Percentiles rank a stretch among this genome's conserved stretches.
phyloP scores from a whole-genome alignment of 2,888 invertebrate species.

The Drosophila stalkeri region DNA sequence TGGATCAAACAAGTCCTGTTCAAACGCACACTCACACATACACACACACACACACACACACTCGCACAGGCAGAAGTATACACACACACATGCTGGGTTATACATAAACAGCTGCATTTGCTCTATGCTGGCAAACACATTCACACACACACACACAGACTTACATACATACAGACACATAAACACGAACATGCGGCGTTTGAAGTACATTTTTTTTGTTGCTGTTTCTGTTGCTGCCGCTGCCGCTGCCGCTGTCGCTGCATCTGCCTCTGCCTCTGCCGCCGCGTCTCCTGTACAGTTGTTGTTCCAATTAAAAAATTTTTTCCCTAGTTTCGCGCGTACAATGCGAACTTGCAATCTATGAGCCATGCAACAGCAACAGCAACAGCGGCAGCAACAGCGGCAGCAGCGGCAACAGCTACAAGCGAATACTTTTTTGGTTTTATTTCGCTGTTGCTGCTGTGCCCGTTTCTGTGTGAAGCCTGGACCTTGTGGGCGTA shows the following conservation, averaged over 20 bases:
- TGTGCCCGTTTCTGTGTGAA: conserved; percentile 67
- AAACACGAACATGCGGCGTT: conserved; percentile 58
- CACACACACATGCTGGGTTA: background rate
- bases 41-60: background rate
- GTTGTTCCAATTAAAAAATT: conserved; percentile 82
- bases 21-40: background rate
- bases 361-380: conserved; percentile 55
- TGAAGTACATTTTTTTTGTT: conserved; percentile 65
- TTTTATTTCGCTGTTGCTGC: conserved; percentile 60
- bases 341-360: conserved; percentile 78
- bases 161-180: conserved; percentile 35
- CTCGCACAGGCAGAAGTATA: background rate
- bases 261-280: conserved; percentile 33
- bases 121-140: conserved; percentile 39
- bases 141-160: conserved; percentile 5
- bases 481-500: conserved; percentile 76
- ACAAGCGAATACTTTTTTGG: conserved; percentile 63
- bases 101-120: conserved; percentile 61
- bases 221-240: conserved; percentile 24
- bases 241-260: conserved; percentile 10
- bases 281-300: conserved; percentile 75
- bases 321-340: conserved; percentile 82
- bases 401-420: conserved; percentile 8
- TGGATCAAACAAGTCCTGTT: conserved; percentile 72
- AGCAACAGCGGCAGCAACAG: conserved; percentile 13